phyloP scores from a whole-genome alignment of 2,797 vertebrate genomes.

The Gouania willdenowi region DNA sequence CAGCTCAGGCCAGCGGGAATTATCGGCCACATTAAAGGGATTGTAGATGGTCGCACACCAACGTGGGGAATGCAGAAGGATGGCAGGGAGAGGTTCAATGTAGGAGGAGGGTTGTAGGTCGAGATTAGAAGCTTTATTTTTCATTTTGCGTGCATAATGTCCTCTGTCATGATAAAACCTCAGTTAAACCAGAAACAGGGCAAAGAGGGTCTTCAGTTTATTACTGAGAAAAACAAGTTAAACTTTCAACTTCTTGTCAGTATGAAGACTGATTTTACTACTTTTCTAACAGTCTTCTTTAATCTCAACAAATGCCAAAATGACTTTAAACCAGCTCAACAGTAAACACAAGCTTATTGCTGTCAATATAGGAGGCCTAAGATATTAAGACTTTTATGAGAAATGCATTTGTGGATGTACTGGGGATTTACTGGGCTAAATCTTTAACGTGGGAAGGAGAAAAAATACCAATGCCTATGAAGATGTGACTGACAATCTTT shows the following conservation, averaged over 20 bases:
- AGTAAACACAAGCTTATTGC: not conserved
- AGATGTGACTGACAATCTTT: too few species aligned
- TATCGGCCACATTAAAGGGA: slow-evolving; percentile 47
- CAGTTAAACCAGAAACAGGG: slow-evolving; percentile 4
- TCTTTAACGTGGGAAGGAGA: slow-evolving; percentile 7
- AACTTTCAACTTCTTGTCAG: slow-evolving; percentile 13
- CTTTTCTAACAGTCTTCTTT: slow-evolving; percentile 39
- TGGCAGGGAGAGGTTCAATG: not conserved
- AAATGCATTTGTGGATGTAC: slow-evolving; percentile 15
- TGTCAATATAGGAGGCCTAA: slow-evolving; percentile 16
- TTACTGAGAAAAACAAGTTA: slow-evolving; percentile 2
- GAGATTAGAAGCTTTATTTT: slow-evolving; percentile 17
- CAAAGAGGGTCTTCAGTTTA: slow-evolving; percentile 1
- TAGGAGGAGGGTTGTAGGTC: not conserved
- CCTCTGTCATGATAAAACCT: not conserved
- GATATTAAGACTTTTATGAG: slow-evolving; percentile 12
- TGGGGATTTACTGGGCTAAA: slow-evolving; percentile 17
- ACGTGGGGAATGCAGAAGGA: slow-evolving; percentile 1
- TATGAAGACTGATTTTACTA: slow-evolving; percentile 9
- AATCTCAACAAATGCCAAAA: slow-evolving; percentile 16
- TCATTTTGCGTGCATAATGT: slow-evolving; percentile 1
- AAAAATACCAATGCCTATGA: slow-evolving; percentile 24
- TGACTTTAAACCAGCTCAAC: slow-evolving; percentile 18
- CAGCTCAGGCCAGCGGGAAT: slow-evolving; percentile 31
- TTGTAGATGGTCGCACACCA: slow-evolving; percentile 40